Base-by-base conservation (phyloP, 2,888 invertebrate species). In the Dexiosoma caninum region DNA sequence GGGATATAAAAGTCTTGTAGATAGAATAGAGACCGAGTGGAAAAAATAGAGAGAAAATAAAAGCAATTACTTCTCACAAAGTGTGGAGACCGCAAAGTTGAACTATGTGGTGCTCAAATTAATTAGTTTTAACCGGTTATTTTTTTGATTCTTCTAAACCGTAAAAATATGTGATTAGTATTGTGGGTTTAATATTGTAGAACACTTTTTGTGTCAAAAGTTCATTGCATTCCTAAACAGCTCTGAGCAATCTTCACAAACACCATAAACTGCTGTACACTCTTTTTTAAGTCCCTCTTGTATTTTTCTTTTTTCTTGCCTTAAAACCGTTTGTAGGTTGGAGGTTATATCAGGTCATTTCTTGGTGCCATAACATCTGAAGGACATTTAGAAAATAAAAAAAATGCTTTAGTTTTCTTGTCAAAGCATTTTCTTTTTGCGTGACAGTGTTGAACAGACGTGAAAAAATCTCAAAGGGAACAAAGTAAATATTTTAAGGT, bases 331-430 rank as follows among this genome's bases (percentile, higher is more conserved):
- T 64, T 78, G 55, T 59, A 64, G 64, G 72, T 69, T 67, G 74
- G 60, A 69, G 78, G 78, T 78, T 78, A 74, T 32, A 74, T 6
- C 72, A 74, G 78, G 78, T 74, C 78, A 78, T 72, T 53, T 60
- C 57, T 76, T 66, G 62, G 55, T 74, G 60, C 44, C 55, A 57
- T 74, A 42, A 69, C 69, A 74, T 67, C 53, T 78, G 74, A 78
- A 78, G 78, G 78, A 78, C 72, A 23, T 62, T 78, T n/a, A n/a
- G n/a, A n/a, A n/a, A n/a, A n/a, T n/a, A n/a, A 60, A 55, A 27
- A 51, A 62, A 40, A 40, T 23, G 37, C 4, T 64, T n/a, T 32
- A 35, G 37, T 66, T 53, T 60, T 72, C 14, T 46, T 57, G 19
- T 30, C 21, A 55, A 72, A 60, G 44, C 21, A 53, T 53, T 55